Evolutionary conservation across 2,888 invertebrate species (phyloP).

Genomic region (Agapostemon virescens): DNA sequence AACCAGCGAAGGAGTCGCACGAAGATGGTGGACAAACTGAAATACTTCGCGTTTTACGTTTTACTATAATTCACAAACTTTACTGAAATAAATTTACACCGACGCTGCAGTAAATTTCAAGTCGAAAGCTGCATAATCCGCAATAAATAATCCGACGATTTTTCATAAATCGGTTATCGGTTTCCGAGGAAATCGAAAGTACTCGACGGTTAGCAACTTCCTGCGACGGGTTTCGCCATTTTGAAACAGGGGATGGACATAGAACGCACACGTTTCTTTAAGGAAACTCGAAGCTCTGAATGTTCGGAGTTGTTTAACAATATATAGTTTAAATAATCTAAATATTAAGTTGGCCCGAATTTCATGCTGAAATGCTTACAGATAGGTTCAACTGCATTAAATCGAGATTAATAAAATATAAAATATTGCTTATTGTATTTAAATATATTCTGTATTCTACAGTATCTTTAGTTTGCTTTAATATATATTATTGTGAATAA

Average conservation of each 20-base stretch:
- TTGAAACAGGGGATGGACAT: background rate
- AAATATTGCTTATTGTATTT: too few relatives aligned
- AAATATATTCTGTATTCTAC: too few relatives aligned
- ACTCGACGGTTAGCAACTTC: background rate
- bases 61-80: background rate
- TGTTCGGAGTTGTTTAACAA: too few relatives aligned
- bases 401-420: too few relatives aligned
- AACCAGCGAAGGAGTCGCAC: background rate
- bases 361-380: too few relatives aligned
- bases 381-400: too few relatives aligned
- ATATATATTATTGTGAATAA: too few relatives aligned
- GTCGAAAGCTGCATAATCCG: background rate
- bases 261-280: too few relatives aligned
- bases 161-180: background rate
- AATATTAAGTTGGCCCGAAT: too few relatives aligned
- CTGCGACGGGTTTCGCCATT: background rate
- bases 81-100: background rate
- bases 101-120: background rate
- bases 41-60: background rate
- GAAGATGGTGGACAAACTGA: background rate
- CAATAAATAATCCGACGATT: background rate
- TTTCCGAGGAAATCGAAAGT: background rate
- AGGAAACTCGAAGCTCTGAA: too few relatives aligned
- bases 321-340: too few relatives aligned
- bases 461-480: too few relatives aligned